Evolutionary conservation across 2,113 vertebrate species (phyloP), one percentile per base, ranked within the genome.

Genomic region (Ceyx melanurus): DNA sequence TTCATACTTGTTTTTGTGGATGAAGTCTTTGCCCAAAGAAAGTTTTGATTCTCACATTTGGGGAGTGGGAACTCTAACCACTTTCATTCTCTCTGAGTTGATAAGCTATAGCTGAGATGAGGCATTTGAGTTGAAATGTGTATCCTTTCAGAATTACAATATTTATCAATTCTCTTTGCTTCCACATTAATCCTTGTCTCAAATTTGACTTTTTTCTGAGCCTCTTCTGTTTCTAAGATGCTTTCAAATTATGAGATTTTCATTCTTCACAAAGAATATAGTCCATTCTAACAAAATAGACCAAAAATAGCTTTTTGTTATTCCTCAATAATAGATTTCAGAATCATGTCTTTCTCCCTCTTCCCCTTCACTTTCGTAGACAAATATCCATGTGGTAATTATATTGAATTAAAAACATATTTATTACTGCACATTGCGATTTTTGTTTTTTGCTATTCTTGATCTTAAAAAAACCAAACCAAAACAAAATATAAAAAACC

Each of bases 401-500:
- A 28, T 28, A 20, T 20, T 88, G 21, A 56, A 80, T 80, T 53
- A 48, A 84, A 95, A 92, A 11, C 42, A 54, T 92, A 45, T 72
- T 85, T 91, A 53, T 56, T 56, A 26, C 62, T 94, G 50, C 58
- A n/a, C 40, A 33, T 92, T 54, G 29, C 17, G 73, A 15, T 74
- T 96, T 93, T 93, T 82, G 31, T 72, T 65, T 90, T 58, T 81
- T 82, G 65, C 80, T 89, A 86, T 53, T 78, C 51, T 82, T 56
- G 31, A 31, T 37, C 35, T 73, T 78, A 26, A 77, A 90, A 82
- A 72, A 48, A 64, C 9, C 5, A 37, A 53, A 37, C 9, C 37
- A 37, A 37, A 37, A 9, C 37, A 37, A 10, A 37, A 37, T 37
- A 37, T 37, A 37, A 37, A 37, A 37, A 37, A 37, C 37, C 37